Percentiles rank a stretch among this genome's conserved stretches.
Conservation (phyloP, 2,113 vertebrate species). For the Pycnonotus jocosus region DNA sequence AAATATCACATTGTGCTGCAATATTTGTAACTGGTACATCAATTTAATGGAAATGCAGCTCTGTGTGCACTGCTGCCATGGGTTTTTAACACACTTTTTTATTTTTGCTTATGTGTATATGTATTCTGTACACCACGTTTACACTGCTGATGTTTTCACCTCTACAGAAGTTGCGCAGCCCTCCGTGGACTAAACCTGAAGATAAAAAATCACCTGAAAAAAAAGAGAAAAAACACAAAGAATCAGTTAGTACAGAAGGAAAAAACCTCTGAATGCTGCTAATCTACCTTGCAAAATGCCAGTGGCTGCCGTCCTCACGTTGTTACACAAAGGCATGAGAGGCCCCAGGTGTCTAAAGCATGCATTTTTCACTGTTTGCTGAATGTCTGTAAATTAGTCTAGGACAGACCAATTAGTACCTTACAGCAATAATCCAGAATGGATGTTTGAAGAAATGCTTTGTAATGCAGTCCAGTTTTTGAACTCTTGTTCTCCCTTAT, state of each 20-base stretch:
- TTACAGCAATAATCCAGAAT: slow-evolving; percentile 71
- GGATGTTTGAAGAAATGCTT: slow-evolving; percentile 50
- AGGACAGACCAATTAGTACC: slow-evolving; percentile 60
- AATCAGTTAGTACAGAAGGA: slow-evolving; percentile 40
- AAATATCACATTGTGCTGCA: neutral
- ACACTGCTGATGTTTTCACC: neutral
- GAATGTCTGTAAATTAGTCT: slow-evolving; percentile 72
- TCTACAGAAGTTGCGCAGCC: slow-evolving; percentile 64
- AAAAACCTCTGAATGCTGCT: slow-evolving; percentile 49
- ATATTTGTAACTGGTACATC: neutral
- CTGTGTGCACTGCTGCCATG: neutral
- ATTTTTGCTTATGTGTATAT: neutral
- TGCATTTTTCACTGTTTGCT: slow-evolving; percentile 73
- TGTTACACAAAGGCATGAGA: slow-evolving; percentile 68
- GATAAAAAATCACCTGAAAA: slow-evolving; percentile 49
- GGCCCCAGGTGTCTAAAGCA: slow-evolving; percentile 72
- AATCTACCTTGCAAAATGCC: neutral
- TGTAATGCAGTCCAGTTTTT: slow-evolving; percentile 36
- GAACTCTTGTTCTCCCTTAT: slow-evolving; percentile 33
- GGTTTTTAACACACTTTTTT: neutral
- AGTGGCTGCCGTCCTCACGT: slow-evolving; percentile 23
- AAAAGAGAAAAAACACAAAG: slow-evolving; percentile 35
- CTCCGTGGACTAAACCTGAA: slow-evolving; percentile 59
- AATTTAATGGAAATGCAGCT: neutral
- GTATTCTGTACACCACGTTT: neutral